Evolutionary conservation across 2,113 vertebrate species (phyloP).

Genomic region (Arvicanthis niloticus): DNA sequence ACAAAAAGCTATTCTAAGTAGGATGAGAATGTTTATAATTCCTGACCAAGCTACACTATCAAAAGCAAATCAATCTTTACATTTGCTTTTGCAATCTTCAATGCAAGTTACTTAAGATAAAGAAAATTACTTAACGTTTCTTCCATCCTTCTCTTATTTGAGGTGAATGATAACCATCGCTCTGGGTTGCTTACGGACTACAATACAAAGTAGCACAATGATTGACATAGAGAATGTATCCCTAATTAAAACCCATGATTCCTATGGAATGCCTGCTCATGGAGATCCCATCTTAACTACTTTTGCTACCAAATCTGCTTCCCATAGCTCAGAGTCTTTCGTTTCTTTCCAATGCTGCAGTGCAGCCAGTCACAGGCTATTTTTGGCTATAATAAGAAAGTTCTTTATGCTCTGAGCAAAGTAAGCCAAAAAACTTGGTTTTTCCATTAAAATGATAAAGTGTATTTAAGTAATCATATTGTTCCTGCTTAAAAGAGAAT

Average conservation of each 20-base stretch:
- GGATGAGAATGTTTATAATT: neutral
- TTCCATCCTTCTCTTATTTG: neutral
- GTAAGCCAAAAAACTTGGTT: neutral
- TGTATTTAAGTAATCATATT: neutral
- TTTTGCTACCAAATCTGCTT: neutral
- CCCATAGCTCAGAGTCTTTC: neutral
- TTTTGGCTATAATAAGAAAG: conserved; percentile 47
- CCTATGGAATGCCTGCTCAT: neutral
- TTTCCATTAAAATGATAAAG: conserved; percentile 48
- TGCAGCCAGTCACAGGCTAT: neutral
- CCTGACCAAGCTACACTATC: neutral
- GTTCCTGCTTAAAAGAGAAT: neutral
- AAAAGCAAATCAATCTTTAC: conserved; percentile 4
- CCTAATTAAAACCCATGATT: neutral
- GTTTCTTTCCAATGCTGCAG: neutral
- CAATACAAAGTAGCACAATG: neutral
- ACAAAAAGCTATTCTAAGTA: neutral
- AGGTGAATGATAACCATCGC: neutral
- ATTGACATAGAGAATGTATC: neutral
- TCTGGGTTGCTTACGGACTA: neutral
- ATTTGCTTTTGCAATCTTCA: neutral
- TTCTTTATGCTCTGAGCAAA: neutral
- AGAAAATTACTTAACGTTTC: neutral
- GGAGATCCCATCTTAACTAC: neutral
- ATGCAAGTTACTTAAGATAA: neutral